phyloP scores from a whole-genome alignment of 2,888 invertebrate genomes.

The Diploptera punctata region DNA sequence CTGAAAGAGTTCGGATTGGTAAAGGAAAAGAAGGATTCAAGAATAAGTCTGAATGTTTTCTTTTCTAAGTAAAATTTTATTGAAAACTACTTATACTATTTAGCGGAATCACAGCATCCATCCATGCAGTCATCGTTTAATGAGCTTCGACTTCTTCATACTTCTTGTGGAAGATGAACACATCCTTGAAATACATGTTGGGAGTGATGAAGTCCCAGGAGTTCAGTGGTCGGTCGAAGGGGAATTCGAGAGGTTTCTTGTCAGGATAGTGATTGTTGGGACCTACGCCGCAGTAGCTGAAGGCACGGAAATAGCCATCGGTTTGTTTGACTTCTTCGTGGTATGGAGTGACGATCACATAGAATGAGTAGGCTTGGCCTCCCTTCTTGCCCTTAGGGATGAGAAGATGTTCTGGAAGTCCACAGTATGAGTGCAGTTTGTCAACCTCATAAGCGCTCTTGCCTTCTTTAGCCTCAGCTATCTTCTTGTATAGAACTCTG shows the following conservation, averaged over 20 bases:
- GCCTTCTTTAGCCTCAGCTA: slow-evolving; percentile 58
- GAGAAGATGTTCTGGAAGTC: slow-evolving; percentile 73
- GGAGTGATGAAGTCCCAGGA: slow-evolving; percentile 58
- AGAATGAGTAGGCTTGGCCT: slow-evolving; percentile 70
- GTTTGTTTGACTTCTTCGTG: background rate
- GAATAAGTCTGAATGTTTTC: no score
- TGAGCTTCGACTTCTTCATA: slow-evolving; percentile 49
- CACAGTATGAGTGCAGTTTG: slow-evolving; percentile 62
- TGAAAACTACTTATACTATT: no score
- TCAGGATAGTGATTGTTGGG: slow-evolving; percentile 61
- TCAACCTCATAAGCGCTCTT: slow-evolving; percentile 59
- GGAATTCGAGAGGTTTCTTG: slow-evolving; percentile 70
- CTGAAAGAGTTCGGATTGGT: no score
- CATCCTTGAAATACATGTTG: slow-evolving; percentile 67
- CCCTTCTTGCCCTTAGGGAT: slow-evolving; percentile 72
- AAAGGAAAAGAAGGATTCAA: no score
- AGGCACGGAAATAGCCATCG: slow-evolving; percentile 49
- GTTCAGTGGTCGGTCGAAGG: slow-evolving; percentile 72
- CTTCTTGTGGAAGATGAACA: slow-evolving; percentile 66
- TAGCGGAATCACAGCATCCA: no score
- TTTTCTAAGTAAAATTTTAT: no score
- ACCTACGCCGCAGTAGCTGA: slow-evolving; percentile 58
- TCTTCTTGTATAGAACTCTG: slow-evolving; percentile 57
- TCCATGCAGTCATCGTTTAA: no score
- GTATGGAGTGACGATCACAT: slow-evolving; percentile 64